Percentiles rank a stretch among this genome's conserved stretches.
These are phyloP conservation scores for Cerastoderma edule DNA, from an alignment of 2,888 invertebrate species.

Conservation along the genomic window DNA sequence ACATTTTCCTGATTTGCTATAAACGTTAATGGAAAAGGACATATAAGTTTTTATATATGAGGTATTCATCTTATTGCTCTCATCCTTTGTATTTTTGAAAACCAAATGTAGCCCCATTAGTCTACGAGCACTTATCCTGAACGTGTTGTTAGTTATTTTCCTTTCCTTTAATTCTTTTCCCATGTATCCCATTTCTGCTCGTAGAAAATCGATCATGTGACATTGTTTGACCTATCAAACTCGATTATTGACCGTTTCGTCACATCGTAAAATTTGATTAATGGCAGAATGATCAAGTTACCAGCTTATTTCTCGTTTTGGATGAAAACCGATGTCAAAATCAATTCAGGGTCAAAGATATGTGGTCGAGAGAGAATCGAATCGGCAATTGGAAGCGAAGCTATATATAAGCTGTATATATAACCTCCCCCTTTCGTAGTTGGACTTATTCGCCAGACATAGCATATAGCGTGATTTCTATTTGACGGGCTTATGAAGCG, in stretches of 20 bases:
- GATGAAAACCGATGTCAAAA: constrained; percentile 40
- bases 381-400: constrained; percentile 19
- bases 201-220: constrained; percentile 40
- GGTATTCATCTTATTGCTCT: not conserved
- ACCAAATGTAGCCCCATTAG: not conserved
- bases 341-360: constrained; percentile 28
- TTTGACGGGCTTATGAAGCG: constrained; percentile 41
- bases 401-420: too few species aligned
- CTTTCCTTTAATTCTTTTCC: not conserved
- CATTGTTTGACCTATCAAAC: constrained; percentile 40
- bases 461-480: constrained; percentile 24
- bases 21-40: not conserved
- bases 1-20: not conserved
- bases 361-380: not conserved
- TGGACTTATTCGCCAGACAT: constrained; percentile 9
- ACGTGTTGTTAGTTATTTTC: too few species aligned
- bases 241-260: constrained; percentile 49
- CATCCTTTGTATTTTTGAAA: not conserved
- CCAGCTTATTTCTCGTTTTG: constrained; percentile 50
- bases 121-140: not conserved
- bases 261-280: constrained; percentile 49
- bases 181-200: constrained; percentile 5
- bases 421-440: not conserved
- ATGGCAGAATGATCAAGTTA: constrained; percentile 51
- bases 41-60: not conserved